Evolutionary conservation across 2,113 vertebrate genomes (phyloP).

Genomic region (Ahaetulla prasina): DNA sequence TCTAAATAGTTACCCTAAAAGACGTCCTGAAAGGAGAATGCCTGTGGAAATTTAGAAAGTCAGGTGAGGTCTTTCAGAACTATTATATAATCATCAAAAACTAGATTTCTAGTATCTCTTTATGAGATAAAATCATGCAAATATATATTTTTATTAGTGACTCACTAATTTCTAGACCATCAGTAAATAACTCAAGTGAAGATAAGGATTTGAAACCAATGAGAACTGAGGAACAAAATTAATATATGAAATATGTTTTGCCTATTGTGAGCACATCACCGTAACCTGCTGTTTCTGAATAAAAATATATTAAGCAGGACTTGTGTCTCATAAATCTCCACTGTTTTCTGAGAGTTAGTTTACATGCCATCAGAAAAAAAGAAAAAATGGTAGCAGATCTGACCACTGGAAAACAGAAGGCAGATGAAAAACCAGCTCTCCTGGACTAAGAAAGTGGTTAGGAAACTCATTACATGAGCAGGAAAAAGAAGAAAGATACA

Average conservation of each 20-base stretch:
- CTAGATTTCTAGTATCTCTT: not conserved
- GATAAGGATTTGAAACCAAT: not conserved
- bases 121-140: not conserved
- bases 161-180: not conserved
- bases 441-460: not conserved
- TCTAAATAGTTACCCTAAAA: not conserved
- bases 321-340: not conserved
- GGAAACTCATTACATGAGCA: not conserved
- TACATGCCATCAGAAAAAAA: not conserved
- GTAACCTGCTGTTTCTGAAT: not conserved
- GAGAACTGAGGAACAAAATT: not conserved
- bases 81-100: not conserved
- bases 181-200: not conserved
- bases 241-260: not conserved
- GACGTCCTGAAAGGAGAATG: not conserved
- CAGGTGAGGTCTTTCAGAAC: not conserved
- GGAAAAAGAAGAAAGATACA: not conserved
- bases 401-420: not conserved
- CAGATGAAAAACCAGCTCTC: not conserved
- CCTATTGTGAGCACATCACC: not conserved
- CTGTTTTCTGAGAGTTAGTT: not conserved
- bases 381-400: not conserved
- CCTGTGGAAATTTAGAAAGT: not conserved
- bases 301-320: not conserved
- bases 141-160: not conserved